Evolutionary conservation across 1,140 invertebrate species (phyloP), one percentile per base, ranked within the genome.

Genomic region (Drosophila watanabei): DNA sequence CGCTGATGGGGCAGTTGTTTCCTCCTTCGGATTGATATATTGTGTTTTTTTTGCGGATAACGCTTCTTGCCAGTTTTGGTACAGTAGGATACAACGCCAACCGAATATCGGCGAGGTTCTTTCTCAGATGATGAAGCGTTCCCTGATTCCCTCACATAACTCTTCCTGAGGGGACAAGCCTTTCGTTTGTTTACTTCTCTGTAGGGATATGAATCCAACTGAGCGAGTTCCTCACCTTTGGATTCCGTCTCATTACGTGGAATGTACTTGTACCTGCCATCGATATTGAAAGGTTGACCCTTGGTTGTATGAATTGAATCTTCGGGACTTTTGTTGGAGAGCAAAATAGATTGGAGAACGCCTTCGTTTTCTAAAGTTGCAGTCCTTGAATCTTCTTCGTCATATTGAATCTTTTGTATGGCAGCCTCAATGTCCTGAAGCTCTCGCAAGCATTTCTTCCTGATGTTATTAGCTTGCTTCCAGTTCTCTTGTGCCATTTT

Each of bases 41-140:
- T 10, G 13, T 5, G 7, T 0, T 2, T 35, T 6, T 18, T 16
- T 13, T 16, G 30, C 2, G 20, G 9, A 66, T 35, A 66, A 30
- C 58, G 63, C 30, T 63, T 66, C 4, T 16, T 45, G 2, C 63
- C 63, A 20, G 63, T 63, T 35, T n/a, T 6, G 16, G 20, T 63
- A 7, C 58, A 63, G 16, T 35, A 66, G 20, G 14, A 11, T 11
- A 57, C 54, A 16, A n/a, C 6, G 54, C 1, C 20, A 0, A 14
- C 33, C 8, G 14, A 39, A 37, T 24, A 2, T 37, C 2, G 33
- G 9, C 1, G 33, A 0, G 30, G n/a, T 7, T 52, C n/a, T 9
- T 1, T 11, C 20, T 48, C 20, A 46, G 18, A 43, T 18, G 9
- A 45, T 20, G 10, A 45, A 45, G 18, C 7, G 16, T 43, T 43